Evolutionary conservation across 2,888 invertebrate genomes (phyloP).

Genomic region (Harmothoe impar): DNA sequence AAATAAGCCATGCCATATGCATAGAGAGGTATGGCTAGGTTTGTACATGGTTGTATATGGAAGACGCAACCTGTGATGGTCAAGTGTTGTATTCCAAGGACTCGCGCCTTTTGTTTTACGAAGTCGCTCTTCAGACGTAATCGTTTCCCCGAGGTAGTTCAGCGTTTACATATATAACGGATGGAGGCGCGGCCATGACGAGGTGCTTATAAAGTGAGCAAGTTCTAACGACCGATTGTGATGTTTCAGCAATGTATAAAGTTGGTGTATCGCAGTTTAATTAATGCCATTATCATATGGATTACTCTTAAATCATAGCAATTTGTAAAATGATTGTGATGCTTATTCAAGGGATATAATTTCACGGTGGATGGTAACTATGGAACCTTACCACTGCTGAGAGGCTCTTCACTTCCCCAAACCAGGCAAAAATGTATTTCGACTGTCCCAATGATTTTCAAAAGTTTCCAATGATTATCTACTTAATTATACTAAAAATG

Average conservation of each 20-base stretch:
- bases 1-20: neutral
- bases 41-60: neutral
- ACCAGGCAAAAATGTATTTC: neutral
- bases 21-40: neutral
- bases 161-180: neutral
- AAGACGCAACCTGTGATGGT: neutral
- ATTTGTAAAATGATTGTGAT: neutral
- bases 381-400: neutral
- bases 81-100: conserved; percentile 11
- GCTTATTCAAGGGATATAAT: neutral
- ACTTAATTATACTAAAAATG: neutral
- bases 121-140: neutral
- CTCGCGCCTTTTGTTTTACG: neutral
- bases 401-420: neutral
- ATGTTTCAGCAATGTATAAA: neutral
- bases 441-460: neutral
- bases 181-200: neutral
- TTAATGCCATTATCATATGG: neutral
- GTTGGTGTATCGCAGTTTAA: neutral
- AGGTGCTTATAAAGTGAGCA: neutral
- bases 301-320: neutral
- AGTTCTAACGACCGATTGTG: neutral
- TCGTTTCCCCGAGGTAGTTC: neutral
- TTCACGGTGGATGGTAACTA: too few relatives aligned
- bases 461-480: conserved; percentile 1